Percentiles rank a stretch among this genome's conserved stretches.
These are phyloP conservation scores for Gracilinanus agilis DNA, from an alignment of 2,113 vertebrate genomes.

Conservation along the genomic window DNA sequence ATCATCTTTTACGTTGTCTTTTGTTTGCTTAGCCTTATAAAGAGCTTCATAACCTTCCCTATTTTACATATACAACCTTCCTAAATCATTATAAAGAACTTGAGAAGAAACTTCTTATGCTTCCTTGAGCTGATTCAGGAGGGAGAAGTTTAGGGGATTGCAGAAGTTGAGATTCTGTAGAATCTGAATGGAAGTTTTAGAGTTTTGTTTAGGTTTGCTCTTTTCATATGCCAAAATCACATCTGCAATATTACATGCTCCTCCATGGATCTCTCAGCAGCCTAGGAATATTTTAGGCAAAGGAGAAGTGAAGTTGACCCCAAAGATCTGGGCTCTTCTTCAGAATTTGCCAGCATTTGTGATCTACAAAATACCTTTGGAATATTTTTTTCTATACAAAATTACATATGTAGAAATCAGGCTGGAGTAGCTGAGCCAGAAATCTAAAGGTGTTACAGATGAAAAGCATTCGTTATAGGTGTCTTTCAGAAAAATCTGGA, in stretches of 20 bases:
- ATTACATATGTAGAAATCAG: conserved; percentile 43
- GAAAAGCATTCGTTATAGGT: conserved; percentile 70
- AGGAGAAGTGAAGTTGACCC: conserved; percentile 4
- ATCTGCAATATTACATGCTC: neutral
- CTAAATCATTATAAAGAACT: neutral
- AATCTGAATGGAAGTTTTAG: neutral
- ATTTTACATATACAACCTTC: neutral
- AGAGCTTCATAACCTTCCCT: neutral
- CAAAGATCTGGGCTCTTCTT: neutral
- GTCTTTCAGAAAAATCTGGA: conserved; percentile 65
- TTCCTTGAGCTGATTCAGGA: neutral
- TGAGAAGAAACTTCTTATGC: neutral
- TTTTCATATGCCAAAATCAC: neutral
- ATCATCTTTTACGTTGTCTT: neutral
- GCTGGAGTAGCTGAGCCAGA: conserved; percentile 64
- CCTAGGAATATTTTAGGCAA: conserved; percentile 30
- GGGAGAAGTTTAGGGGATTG: conserved; percentile 18
- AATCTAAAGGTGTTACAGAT: neutral
- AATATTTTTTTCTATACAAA: conserved; percentile 22
- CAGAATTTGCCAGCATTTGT: conserved; percentile 38
- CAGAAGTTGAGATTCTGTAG: conserved; percentile 32
- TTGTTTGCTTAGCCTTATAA: neutral
- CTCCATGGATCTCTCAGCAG: neutral
- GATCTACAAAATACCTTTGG: neutral
- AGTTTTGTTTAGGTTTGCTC: neutral